These are phyloP conservation scores for Xiphorhynchus elegans DNA, from an alignment of 2,113 vertebrate genomes.

Conservation along the genomic window DNA sequence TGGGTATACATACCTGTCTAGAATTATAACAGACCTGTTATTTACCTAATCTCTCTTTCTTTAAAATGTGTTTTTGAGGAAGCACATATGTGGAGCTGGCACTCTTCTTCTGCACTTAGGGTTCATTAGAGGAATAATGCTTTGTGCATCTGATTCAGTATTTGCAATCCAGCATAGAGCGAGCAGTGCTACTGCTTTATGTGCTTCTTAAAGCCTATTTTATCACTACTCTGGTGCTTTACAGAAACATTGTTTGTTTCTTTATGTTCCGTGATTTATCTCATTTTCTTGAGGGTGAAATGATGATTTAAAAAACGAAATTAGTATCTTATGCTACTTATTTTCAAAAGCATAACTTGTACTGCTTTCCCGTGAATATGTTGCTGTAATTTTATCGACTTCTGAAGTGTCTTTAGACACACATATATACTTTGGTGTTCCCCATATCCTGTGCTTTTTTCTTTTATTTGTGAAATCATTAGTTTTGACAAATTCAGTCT, in stretches of 20 bases:
- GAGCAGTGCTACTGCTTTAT: not conserved
- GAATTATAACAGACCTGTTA: not conserved
- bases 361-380: not conserved
- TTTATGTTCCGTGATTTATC: not conserved
- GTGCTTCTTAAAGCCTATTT: not conserved
- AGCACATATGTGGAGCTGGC: not conserved
- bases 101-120: not conserved
- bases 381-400: not conserved
- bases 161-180: not conserved
- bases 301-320: not conserved
- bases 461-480: not conserved
- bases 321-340: not conserved
- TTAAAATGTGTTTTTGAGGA: not conserved
- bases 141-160: not conserved
- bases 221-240: not conserved
- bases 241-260: not conserved
- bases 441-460: not conserved
- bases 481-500: not conserved
- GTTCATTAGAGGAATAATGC: not conserved
- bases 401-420: not conserved
- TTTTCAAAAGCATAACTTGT: not conserved
- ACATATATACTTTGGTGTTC: not conserved
- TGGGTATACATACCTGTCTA: not conserved
- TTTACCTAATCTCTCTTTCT: not conserved
- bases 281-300: not conserved